A percentile compares a stretch with the other conserved stretches of the same genome.
Evolutionary conservation across 2,888 invertebrate species (phyloP).

Genomic region (Leptinotarsa peninsularis): DNA sequence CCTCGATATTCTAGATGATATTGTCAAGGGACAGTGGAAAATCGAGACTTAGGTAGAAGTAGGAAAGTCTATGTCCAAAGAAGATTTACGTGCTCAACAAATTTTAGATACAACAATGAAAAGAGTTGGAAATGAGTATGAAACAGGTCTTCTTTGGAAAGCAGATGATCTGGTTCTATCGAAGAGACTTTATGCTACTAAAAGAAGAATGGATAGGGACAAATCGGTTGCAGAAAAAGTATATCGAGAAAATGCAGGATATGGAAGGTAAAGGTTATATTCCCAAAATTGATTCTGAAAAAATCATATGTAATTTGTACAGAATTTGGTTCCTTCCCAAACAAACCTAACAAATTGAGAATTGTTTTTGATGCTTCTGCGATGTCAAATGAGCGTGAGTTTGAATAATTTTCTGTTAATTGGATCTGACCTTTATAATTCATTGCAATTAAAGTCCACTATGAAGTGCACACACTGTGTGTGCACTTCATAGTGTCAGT

Average conservation of each 20-base stretch:
- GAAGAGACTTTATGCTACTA: slow-evolving; percentile 12
- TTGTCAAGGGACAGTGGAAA: slow-evolving; percentile 19
- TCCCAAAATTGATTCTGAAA: not conserved
- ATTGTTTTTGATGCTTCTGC: not conserved
- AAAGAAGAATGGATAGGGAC: slow-evolving; percentile 27
- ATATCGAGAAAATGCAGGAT: slow-evolving; percentile 2
- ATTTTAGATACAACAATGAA: slow-evolving; percentile 18
- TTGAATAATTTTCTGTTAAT: slow-evolving; percentile 1
- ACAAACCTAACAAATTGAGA: slow-evolving; percentile 14
- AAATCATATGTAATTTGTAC: not conserved
- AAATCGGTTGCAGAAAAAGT: not conserved
- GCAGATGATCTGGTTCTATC: slow-evolving; percentile 2
- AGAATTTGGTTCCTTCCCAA: not conserved
- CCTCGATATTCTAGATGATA: slow-evolving; percentile 3
- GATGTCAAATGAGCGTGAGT: not conserved
- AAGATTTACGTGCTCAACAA: slow-evolving; percentile 11
- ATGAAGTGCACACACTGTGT: too few relatives aligned
- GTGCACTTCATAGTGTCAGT: too few relatives aligned
- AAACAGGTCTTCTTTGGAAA: slow-evolving; percentile 26
- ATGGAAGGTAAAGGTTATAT: not conserved
- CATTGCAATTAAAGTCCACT: not conserved
- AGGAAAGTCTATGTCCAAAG: not conserved
- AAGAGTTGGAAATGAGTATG: slow-evolving; percentile 18
- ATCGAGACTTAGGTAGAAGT: not conserved
- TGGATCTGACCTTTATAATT: slow-evolving; percentile 30